Base-by-base conservation (phyloP, 2,113 vertebrate genomes). In the Eulemur macaco region DNA sequence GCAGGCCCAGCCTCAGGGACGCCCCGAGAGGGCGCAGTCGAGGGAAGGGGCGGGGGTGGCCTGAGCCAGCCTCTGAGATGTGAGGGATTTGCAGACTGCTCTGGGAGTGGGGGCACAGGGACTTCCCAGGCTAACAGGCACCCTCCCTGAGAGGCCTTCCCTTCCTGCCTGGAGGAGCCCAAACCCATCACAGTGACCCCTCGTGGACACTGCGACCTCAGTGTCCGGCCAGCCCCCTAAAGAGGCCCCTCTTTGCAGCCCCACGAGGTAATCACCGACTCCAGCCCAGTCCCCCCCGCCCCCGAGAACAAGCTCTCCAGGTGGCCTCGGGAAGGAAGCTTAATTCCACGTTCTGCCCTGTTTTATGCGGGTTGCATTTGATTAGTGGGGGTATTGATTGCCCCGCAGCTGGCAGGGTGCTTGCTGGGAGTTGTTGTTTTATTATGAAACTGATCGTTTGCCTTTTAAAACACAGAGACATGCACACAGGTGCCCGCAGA, bases 311-410 rank as follows among this genome's bases (percentile, higher is more conserved):
- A 52, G 66, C 86, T 74, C 77, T 88, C 95, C 83, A 29, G 95
- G 91, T 95, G 1, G 45, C 89, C 90, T 17, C 18, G 11, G 29
- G 91, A 95, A 94, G 87, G 50, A 97, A 71, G 93, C 80, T 95
- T 96, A 86, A 97, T 96, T 97, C 95, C 64, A 6, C 73, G n/a
- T 31, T 86, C 84, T 31, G 91, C 85, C 18, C 39, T 95, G 97
- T 98, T 97, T 97, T 97, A 98, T 5, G 37, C 97, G 95, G 96
- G 94, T 69, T 97, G 97, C 93, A 90, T 98, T 98, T 97, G 96
- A 98, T 98, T 98, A 98, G 92, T 56, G 11, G 91, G 0, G 0
- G 60, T 47, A 98, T 98, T 73, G 98, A 98, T 97, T 96, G 88
- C 92, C 29, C 81, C 8, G 2, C 97, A 92, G 97, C 95, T 97